phyloP scores from a whole-genome alignment of 2,888 invertebrate genomes.

The Metellina segmentata region DNA sequence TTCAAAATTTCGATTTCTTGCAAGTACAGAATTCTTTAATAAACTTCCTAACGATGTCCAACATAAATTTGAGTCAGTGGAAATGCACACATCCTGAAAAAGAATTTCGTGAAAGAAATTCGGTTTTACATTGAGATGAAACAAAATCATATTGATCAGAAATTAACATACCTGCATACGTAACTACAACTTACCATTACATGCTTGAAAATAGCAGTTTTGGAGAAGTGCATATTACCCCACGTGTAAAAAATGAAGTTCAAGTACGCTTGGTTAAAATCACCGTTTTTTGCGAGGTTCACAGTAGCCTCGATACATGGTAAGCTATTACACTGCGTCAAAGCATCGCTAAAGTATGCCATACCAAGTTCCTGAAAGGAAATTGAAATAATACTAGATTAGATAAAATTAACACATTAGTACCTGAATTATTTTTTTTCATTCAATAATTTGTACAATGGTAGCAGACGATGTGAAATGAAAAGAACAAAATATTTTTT shows the following conservation, averaged over 20 bases:
- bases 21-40: background rate
- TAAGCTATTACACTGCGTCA: conserved; percentile 68
- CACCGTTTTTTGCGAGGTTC: conserved; percentile 33
- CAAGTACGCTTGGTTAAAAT: conserved; percentile 38
- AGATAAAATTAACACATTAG: too few species aligned
- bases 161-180: background rate
- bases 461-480: background rate
- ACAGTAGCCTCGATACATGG: conserved; percentile 56
- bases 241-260: conserved; percentile 63
- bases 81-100: conserved; percentile 33
- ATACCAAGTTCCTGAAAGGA: conserved; percentile 49
- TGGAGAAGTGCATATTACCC: conserved; percentile 60
- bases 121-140: background rate
- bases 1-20: conserved; percentile 3
- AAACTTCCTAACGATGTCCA: conserved; percentile 51
- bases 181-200: conserved; percentile 52
- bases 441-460: too few species aligned
- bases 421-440: too few species aligned
- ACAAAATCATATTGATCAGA: background rate
- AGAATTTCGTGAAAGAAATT: background rate
- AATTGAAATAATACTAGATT: background rate
- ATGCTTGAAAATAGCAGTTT: conserved; percentile 35
- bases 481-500: background rate
- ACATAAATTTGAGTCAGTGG: conserved; percentile 38
- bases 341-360: conserved; percentile 61